Conservation (phyloP, 2,797 vertebrate genomes). For the Sebastes ruberrimus region DNA sequence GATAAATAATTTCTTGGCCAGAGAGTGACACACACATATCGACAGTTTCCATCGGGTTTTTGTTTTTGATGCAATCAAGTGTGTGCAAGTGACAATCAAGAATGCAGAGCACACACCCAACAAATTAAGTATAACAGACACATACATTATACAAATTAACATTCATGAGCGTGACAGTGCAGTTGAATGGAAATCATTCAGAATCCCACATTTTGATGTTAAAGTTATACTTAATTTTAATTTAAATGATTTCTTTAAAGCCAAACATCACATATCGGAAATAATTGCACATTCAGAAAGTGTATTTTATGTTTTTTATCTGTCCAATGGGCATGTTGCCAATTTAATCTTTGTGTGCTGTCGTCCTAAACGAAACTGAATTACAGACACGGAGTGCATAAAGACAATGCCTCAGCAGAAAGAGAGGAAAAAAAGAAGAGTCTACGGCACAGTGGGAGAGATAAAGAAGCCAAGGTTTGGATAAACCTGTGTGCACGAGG, state of each 20-base stretch:
- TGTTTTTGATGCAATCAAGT: not conserved
- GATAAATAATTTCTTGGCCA: slow-evolving; percentile 48
- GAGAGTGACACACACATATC: not conserved
- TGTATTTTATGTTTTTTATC: slow-evolving; percentile 44
- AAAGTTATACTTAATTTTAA: slow-evolving; percentile 36
- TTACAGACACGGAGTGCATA: slow-evolving; percentile 42
- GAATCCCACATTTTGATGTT: slow-evolving; percentile 4
- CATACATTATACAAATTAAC: slow-evolving; percentile 13
- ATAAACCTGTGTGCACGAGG: slow-evolving; percentile 25
- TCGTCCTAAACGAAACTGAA: slow-evolving; percentile 62
- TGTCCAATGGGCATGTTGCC: slow-evolving; percentile 50
- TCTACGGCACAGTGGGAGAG: not conserved
- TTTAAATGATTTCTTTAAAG: slow-evolving; percentile 34
- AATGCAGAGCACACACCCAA: slow-evolving; percentile 10
- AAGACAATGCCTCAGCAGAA: slow-evolving; percentile 54
- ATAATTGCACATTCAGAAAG: slow-evolving; percentile 42
- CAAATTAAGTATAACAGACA: slow-evolving; percentile 1
- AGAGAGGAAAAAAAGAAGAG: slow-evolving; percentile 4
- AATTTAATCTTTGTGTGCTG: slow-evolving; percentile 65
- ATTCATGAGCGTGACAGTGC: slow-evolving; percentile 3
- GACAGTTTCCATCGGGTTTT: slow-evolving; percentile 16
- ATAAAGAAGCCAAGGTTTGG: slow-evolving; percentile 8
- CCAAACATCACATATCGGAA: slow-evolving; percentile 31
- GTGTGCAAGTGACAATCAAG: slow-evolving; percentile 15
- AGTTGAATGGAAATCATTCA: slow-evolving; percentile 11